phyloP scores from a whole-genome alignment of 2,113 vertebrate genomes.

The Calyptommatus sinebrachiatus region DNA sequence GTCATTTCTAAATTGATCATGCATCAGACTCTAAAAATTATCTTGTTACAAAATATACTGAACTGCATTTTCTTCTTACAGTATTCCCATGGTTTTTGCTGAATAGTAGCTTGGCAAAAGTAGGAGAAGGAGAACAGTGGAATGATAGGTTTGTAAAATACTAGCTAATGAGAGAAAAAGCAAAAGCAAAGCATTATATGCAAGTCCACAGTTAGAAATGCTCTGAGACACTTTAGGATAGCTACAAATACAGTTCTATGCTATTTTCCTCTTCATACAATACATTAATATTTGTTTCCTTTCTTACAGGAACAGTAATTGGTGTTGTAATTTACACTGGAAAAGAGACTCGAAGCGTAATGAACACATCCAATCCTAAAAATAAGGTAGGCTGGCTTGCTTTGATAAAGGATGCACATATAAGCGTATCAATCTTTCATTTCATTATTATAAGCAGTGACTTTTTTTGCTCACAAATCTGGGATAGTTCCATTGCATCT shows the following conservation, averaged over 20 bases:
- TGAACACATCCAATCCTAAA: slow-evolving; percentile 95
- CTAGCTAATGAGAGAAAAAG: neutral
- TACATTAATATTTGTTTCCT: slow-evolving; percentile 13
- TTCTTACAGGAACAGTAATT: slow-evolving; percentile 91
- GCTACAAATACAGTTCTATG: neutral
- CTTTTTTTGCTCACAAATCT: too few species aligned
- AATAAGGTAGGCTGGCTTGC: slow-evolving; percentile 81
- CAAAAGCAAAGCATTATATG: neutral
- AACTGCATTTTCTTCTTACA: neutral
- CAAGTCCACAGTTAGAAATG: neutral
- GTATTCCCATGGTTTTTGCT: neutral
- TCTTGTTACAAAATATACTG: neutral
- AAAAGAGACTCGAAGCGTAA: slow-evolving; percentile 94
- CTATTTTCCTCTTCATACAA: neutral
- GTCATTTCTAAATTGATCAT: neutral
- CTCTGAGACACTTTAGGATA: neutral
- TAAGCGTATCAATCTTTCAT: neutral
- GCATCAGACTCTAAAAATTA: neutral
- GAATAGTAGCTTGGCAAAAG: neutral
- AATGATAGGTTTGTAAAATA: neutral
- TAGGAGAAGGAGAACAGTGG: neutral
- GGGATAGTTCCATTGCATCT: too few species aligned
- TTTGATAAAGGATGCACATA: slow-evolving; percentile 19
- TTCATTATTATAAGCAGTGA: too few species aligned
- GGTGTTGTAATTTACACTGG: slow-evolving; percentile 98